phyloP scores from a whole-genome alignment of 2,888 invertebrate species.

The Agriopis marginaria region DNA sequence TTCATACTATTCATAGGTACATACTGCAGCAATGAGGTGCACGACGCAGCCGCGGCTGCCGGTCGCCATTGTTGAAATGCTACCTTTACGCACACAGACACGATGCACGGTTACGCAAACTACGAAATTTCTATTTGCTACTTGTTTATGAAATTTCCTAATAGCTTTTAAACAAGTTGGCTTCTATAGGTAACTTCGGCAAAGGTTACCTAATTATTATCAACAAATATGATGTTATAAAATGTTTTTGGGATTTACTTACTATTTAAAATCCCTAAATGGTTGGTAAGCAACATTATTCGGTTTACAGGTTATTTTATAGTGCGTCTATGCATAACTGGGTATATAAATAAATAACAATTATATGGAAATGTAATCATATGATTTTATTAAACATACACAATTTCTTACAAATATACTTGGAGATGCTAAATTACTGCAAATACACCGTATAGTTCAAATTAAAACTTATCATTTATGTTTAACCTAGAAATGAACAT shows the following conservation, averaged over 20 bases:
- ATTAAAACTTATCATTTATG: constrained; percentile 25
- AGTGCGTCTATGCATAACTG: too few species aligned
- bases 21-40: too few species aligned
- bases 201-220: too few species aligned
- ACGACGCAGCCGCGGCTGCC: too few species aligned
- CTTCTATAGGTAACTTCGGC: background rate
- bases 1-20: too few species aligned
- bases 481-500: constrained; percentile 18
- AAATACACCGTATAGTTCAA: constrained; percentile 44
- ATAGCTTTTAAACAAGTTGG: constrained; percentile 5
- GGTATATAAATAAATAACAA: constrained; percentile 44
- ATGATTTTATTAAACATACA: constrained; percentile 62
- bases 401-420: constrained; percentile 63
- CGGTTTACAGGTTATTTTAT: too few species aligned
- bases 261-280: too few species aligned
- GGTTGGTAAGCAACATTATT: too few species aligned
- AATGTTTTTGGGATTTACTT: too few species aligned
- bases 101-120: background rate
- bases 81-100: background rate
- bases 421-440: constrained; percentile 51
- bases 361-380: constrained; percentile 58
- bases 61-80: too few species aligned
- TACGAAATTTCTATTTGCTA: too few species aligned
- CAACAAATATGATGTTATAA: too few species aligned
- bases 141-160: background rate